These are phyloP conservation scores for Lasioglossum leucozonium DNA, from an alignment of 2,888 invertebrate genomes.

Conservation along the genomic window DNA sequence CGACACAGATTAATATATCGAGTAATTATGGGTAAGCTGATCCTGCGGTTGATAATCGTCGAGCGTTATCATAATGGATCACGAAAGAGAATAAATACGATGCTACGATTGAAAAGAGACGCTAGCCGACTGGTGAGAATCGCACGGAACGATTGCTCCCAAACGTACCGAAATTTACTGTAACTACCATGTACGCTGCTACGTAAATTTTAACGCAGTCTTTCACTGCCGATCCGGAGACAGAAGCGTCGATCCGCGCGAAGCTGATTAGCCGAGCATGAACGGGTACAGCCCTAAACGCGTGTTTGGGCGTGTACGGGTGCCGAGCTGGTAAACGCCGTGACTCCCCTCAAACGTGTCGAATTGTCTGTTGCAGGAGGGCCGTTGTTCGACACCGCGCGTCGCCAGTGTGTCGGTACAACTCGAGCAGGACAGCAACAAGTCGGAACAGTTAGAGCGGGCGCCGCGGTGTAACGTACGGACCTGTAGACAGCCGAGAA, in stretches of 20 bases:
- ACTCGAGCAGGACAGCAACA: slow-evolving; percentile 83
- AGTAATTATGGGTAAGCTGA: not conserved
- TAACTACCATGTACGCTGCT: not conserved
- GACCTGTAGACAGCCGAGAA: slow-evolving; percentile 77
- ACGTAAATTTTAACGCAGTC: not conserved
- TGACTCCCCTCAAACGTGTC: slow-evolving; percentile 49
- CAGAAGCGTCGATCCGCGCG: slow-evolving; percentile 19
- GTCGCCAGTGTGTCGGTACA: slow-evolving; percentile 82
- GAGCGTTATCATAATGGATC: too few species aligned
- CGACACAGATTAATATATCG: not conserved
- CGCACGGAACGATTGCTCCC: too few species aligned
- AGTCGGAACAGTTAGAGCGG: slow-evolving; percentile 81
- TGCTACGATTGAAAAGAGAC: too few species aligned
- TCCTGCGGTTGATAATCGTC: not conserved
- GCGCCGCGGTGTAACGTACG: slow-evolving; percentile 79
- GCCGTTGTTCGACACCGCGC: slow-evolving; percentile 79
- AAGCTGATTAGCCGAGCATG: not conserved
- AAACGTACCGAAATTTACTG: not conserved
- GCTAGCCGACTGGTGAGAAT: too few species aligned
- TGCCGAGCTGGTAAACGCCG: slow-evolving; percentile 31
- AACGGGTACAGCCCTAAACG: slow-evolving; percentile 24
- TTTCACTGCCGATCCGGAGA: not conserved
- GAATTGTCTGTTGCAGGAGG: slow-evolving; percentile 76
- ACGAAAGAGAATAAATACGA: too few species aligned
- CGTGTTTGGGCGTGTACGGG: slow-evolving; percentile 35